Percentiles rank a stretch among this genome's conserved stretches.
phyloP scores from a whole-genome alignment of 1,140 invertebrate species.

The Trypoxylus dichotomus region DNA sequence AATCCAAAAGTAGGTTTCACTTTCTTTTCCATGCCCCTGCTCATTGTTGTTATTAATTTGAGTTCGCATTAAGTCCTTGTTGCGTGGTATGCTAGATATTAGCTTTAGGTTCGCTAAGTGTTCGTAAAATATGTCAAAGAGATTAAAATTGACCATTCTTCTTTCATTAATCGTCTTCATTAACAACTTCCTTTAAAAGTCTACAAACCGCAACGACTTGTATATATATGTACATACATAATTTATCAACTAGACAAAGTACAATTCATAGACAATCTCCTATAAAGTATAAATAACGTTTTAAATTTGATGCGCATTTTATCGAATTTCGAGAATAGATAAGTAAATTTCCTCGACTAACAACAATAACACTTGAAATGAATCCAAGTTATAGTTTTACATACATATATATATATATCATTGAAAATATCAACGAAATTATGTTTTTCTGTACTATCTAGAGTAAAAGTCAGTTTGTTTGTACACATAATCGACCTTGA shows the following conservation, averaged over 20 bases:
- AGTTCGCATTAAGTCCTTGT: not conserved
- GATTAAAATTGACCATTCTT: not conserved
- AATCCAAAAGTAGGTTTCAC: conserved; percentile 44
- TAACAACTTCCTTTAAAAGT: not conserved
- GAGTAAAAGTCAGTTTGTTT: not conserved
- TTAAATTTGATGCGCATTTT: not conserved
- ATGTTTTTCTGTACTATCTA: no score
- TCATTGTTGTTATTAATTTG: conserved; percentile 18
- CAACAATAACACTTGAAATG: not conserved
- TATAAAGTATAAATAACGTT: not conserved
- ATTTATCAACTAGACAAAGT: not conserved
- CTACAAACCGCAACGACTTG: not conserved
- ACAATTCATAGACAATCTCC: not conserved
- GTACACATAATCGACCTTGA: not conserved
- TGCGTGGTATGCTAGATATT: not conserved
- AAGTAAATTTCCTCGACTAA: not conserved
- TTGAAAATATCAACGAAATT: not conserved
- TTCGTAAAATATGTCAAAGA: not conserved
- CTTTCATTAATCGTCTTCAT: not conserved
- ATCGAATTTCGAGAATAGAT: not conserved
- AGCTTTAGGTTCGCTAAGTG: not conserved
- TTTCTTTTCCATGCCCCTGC: conserved; percentile 37
- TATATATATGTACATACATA: not conserved
- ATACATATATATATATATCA: not conserved
- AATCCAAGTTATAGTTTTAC: not conserved